A percentile compares a stretch with the other conserved stretches of the same genome.
Conservation (phyloP, 2,113 vertebrate species). For the Cyanistes caeruleus region DNA sequence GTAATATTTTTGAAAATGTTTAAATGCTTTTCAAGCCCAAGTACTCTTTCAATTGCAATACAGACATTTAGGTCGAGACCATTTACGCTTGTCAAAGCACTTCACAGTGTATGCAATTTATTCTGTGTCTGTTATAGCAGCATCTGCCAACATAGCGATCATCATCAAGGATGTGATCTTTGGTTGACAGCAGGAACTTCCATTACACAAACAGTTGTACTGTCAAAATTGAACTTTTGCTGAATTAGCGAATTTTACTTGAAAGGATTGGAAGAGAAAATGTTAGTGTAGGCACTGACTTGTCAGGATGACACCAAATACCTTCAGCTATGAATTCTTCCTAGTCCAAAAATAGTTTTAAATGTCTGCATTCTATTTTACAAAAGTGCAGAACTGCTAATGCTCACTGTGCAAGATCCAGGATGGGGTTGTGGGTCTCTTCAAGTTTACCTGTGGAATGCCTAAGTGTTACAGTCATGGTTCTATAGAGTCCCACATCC, state of each 20-base stretch:
- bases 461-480: background rate
- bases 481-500: background rate
- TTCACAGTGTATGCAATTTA: background rate
- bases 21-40: background rate
- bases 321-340: background rate
- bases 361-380: background rate
- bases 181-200: background rate
- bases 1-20: background rate
- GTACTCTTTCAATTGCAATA: background rate
- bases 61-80: background rate
- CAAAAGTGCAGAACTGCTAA: background rate
- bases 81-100: background rate
- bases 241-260: conserved; percentile 3
- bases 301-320: background rate
- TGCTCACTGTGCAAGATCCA: background rate
- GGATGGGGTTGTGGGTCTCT: background rate
- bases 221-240: background rate
- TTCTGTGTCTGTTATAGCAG: conserved; percentile 1
- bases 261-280: background rate
- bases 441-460: background rate
- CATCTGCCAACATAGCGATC: background rate
- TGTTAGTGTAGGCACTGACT: background rate
- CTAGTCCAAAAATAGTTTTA: background rate
- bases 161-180: background rate
- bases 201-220: background rate